These are phyloP conservation scores for Neosalanx taihuensis DNA, from an alignment of 2,797 vertebrate species.

Conservation along the genomic window DNA sequence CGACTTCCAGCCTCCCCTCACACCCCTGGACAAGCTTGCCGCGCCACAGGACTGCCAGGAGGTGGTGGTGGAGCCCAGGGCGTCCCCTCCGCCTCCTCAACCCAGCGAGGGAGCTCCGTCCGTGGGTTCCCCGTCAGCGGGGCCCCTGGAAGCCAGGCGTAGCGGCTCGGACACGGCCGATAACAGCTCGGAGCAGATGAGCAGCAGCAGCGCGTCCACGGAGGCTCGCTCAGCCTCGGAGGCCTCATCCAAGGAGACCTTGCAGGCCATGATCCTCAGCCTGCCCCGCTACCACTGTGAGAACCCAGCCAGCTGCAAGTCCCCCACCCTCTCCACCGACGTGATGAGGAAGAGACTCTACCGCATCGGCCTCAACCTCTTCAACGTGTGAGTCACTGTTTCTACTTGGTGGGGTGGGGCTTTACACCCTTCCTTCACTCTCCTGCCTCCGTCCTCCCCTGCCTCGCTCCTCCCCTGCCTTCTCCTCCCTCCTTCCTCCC, in stretches of 20 bases:
- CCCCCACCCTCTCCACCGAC: conserved; percentile 94
- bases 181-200: conserved; percentile 89
- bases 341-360: conserved; percentile 96
- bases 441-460: neutral
- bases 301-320: conserved; percentile 94
- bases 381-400: conserved; percentile 91
- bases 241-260: conserved; percentile 89
- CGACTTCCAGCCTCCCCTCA: conserved; percentile 49
- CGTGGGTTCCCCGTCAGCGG: conserved; percentile 49
- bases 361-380: conserved; percentile 98
- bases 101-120: conserved; percentile 34
- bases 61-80: neutral
- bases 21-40: conserved; percentile 67
- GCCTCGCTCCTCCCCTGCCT: too few relatives aligned
- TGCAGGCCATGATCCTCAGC: conserved; percentile 98
- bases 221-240: conserved; percentile 85
- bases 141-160: conserved; percentile 71
- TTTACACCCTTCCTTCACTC: neutral
- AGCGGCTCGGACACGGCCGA: conserved; percentile 80
- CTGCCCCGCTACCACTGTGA: conserved; percentile 97
- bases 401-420: neutral
- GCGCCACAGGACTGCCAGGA: conserved; percentile 43
- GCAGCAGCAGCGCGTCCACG: conserved; percentile 92
- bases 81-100: conserved; percentile 31
- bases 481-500: too few relatives aligned